These are phyloP conservation scores for Sisor rabdophorus DNA, from an alignment of 2,113 vertebrate genomes.

Conservation along the genomic window DNA sequence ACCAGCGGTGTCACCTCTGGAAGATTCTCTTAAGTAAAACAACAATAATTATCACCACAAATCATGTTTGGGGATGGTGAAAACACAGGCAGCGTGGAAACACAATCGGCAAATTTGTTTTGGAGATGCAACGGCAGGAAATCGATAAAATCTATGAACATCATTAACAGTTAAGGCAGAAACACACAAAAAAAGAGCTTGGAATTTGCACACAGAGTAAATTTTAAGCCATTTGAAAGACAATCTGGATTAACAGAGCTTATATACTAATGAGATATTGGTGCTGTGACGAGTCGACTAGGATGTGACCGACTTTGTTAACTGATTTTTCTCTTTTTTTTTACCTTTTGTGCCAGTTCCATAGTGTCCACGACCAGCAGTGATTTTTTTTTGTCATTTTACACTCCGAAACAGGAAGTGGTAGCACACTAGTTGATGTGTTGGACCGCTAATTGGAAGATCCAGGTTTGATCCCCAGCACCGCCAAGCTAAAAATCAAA, in stretches of 20 bases:
- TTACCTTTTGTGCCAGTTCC: too few relatives aligned
- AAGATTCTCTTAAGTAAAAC: neutral
- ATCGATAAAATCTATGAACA: neutral
- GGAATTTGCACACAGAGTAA: neutral
- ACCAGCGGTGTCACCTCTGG: neutral
- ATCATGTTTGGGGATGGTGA: neutral
- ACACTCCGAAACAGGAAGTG: too few relatives aligned
- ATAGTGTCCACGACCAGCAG: too few relatives aligned
- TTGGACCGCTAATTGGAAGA: too few relatives aligned
- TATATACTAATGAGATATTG: conserved; percentile 10
- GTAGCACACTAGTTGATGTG: too few relatives aligned
- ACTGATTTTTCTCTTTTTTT: too few relatives aligned
- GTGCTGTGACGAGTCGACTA: neutral
- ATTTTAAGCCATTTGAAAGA: neutral
- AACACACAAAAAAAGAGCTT: neutral
- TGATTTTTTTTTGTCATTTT: too few relatives aligned
- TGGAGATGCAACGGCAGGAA: neutral
- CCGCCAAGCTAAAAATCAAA: too few relatives aligned
- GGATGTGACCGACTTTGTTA: neutral
- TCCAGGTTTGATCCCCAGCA: too few relatives aligned
- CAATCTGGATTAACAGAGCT: neutral
- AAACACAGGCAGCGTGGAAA: neutral
- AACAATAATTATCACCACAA: neutral
- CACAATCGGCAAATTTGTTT: neutral
- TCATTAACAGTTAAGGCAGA: conserved; percentile 1